Base-by-base conservation (phyloP, 1,140 invertebrate species). In the Lepidurus arcticus region DNA sequence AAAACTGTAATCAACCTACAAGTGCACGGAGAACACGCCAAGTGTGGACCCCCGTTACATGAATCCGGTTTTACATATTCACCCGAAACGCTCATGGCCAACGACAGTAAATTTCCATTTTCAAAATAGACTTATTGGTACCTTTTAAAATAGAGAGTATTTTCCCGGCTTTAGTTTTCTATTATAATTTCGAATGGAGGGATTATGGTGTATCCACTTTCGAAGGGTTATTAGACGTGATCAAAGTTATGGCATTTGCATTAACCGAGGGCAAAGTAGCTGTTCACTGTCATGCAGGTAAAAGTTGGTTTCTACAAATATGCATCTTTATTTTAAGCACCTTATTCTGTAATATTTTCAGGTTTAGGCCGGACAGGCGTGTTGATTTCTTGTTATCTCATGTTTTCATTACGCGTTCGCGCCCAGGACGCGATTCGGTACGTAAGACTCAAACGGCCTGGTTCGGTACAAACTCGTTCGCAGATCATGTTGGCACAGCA, bases 241-340 rank as follows among this genome's bases (percentile, higher is more conserved):
- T 94, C 2, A 95, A 95, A 86, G 94, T 96, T 5, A 87, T 95
- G 83, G 91, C 93, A 44, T 96, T 96, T 86, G 90, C 92, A 1
- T 85, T 94, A 0, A 89, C 90, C 75, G 90, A 94, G 84, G 94
- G 94, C 73, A 90, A 93, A 85, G 91, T 94, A 3, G 94, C 93
- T 6, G 90, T 96, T 79, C 94, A 96, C 82, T 96, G 94, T 85
- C 94, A 96, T 86, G 94, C 94, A 82, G 93, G 93, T 92, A 86
- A 86, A 34, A 34, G 34, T 34, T 34, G 34, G 1, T 34, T 34
- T 34, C 34, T 34, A 34, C 3, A 26, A 0, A 74, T 26, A 26
- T 26, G 21, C 16, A 42, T 10, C 26, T 26, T 74, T 74, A 26
- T 26, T 42, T 43, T 9, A 42, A 43, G 42, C n/a, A 43, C 26